Base-by-base conservation (phyloP, 2,113 vertebrate genomes). In the Hydrochoerus hydrochaeris region DNA sequence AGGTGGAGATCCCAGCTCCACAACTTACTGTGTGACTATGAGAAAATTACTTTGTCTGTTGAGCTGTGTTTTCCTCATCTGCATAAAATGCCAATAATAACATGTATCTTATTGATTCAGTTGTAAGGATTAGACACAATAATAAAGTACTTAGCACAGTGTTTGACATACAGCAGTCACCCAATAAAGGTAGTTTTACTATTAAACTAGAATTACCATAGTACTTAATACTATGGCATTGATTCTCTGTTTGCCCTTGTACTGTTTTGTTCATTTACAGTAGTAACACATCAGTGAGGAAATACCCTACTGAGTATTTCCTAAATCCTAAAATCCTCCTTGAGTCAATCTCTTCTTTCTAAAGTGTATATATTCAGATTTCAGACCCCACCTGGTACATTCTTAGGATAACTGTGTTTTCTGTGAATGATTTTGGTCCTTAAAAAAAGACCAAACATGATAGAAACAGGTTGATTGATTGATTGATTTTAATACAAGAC, bases 21-120 rank as follows among this genome's bases (percentile, higher is more conserved):
- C 77, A 90, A 54, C 49, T 95, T 81, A n/a, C 22, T 32, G 5
- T 85, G 54, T 89, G 28, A 94, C 28, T 9, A 12, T 44, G 41
- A 81, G 58, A 24, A 41, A 88, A 84, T 81, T 60, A 41, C 46
- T 85, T 91, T n/a, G 69, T 83, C 38, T 77, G 54, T 84, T 63
- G 28, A 96, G 67, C 12, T 24, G 85, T 35, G 58, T 41, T 92
- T 84, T 94, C 57, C 57, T 95, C 88, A 58, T 94, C 69, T 85
- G 30, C 84, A 11, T 62, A 88, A 77, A 94, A 67, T 84, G 6
- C 30, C 20, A 67, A 32, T 49, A 80, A 75, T 83, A 87, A 78
- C 28, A 62, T 30, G 67, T 58, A 57, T 57, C 90, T 82, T 71
- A 28, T 38, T 81, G 78, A 46, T 83, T 94, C 75, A 16, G 4